These are phyloP conservation scores for Sphyrna mokarran DNA, from an alignment of 2,113 vertebrate species.

Conservation along the genomic window DNA sequence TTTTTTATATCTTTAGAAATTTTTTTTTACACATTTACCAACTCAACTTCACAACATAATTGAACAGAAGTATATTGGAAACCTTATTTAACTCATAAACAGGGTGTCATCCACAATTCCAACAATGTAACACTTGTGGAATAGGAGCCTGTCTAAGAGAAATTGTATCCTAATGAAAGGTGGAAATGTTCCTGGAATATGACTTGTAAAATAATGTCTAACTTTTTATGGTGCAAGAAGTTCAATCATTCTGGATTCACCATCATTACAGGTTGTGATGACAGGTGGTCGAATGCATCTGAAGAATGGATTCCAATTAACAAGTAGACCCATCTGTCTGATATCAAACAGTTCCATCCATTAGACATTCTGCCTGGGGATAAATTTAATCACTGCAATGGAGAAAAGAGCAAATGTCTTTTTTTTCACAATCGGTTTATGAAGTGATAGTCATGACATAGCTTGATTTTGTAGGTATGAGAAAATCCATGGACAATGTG, in stretches of 20 bases:
- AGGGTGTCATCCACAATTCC: background rate
- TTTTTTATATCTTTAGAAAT: too few species aligned
- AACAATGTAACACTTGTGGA: background rate
- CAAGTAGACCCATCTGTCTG: background rate
- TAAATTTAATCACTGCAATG: background rate
- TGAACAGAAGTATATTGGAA: background rate
- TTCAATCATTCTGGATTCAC: background rate
- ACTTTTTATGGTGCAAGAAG: background rate
- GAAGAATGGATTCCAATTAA: background rate
- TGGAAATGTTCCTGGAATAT: background rate
- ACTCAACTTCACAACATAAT: too few species aligned
- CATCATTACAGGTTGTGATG: background rate
- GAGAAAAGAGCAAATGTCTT: background rate
- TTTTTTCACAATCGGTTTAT: background rate
- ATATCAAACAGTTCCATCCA: background rate
- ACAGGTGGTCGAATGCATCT: background rate
- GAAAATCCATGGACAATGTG: background rate
- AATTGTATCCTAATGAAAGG: background rate
- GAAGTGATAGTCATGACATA: background rate
- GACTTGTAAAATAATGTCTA: background rate
- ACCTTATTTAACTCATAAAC: background rate
- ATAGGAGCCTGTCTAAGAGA: background rate
- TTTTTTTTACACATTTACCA: too few species aligned
- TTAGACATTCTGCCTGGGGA: background rate
- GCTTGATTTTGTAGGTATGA: background rate